A percentile compares a stretch with the other conserved stretches of the same genome.
These are phyloP conservation scores for Eira barbara DNA, from an alignment of 2,113 vertebrate species.

Conservation along the genomic window DNA sequence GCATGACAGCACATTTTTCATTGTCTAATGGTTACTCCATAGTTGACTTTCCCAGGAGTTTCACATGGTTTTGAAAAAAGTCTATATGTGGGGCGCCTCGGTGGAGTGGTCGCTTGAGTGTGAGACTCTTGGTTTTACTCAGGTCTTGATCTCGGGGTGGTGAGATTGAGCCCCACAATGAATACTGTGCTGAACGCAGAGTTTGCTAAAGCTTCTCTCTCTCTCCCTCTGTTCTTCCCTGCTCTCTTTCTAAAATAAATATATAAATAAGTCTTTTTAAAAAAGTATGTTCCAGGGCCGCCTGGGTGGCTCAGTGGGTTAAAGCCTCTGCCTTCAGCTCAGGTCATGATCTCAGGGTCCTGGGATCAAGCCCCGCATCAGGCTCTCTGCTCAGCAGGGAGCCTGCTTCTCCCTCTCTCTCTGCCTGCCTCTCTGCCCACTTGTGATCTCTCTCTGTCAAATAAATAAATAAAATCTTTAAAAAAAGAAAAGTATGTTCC, in stretches of 20 bases:
- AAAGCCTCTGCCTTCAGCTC: too few species aligned
- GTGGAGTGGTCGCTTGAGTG: fast-evolving
- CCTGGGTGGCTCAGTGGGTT: too few species aligned
- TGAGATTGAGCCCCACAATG: not conserved
- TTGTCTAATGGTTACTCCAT: not conserved
- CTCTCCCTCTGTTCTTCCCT: not conserved
- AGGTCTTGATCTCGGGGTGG: not conserved
- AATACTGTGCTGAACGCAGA: not conserved
- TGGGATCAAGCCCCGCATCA: too few species aligned
- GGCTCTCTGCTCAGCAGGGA: too few species aligned
- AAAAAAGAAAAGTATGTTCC: not conserved
- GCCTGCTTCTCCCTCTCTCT: too few species aligned
- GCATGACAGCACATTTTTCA: not conserved
- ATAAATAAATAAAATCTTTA: too few species aligned
- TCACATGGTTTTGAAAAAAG: slow-evolving; percentile 22
- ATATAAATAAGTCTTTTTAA: not conserved
- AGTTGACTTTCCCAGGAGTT: not conserved
- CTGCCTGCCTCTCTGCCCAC: too few species aligned
- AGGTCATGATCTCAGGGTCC: too few species aligned
- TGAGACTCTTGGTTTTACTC: not conserved
- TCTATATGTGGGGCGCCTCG: not conserved
- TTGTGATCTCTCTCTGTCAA: too few species aligned
- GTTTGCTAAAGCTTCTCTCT: not conserved
- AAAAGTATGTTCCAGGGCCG: not conserved
- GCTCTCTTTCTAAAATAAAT: not conserved